phyloP scores from a whole-genome alignment of 1,140 invertebrate species.

The Drosophila simulans region DNA sequence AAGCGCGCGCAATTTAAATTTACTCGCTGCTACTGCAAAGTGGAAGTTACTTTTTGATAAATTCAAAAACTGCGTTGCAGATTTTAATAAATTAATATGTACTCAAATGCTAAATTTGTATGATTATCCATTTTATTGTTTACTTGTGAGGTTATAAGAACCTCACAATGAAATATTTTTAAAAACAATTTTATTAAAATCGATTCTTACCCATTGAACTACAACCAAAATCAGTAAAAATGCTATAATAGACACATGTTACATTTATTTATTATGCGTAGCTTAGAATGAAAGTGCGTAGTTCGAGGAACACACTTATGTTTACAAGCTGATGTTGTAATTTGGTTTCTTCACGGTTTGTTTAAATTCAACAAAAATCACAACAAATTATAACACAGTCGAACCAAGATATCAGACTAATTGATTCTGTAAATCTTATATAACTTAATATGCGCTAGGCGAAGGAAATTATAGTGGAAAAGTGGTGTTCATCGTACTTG shows the following conservation, averaged over 20 bases:
- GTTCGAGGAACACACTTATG: constrained; percentile 11
- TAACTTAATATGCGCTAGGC: constrained; percentile 28
- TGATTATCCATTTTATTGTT: too few relatives aligned
- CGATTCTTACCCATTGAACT: not conserved
- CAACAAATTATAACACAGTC: constrained; percentile 73
- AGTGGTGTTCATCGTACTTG: constrained; percentile 5
- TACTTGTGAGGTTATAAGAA: too few relatives aligned
- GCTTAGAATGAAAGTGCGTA: constrained; percentile 22
- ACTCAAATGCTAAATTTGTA: too few relatives aligned
- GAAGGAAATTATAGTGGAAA: constrained; percentile 36
- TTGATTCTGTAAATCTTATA: constrained; percentile 48
- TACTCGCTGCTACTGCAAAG: not conserved
- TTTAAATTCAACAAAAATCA: constrained; percentile 66
- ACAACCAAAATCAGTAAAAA: constrained; percentile 6
- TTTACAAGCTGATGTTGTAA: constrained; percentile 47
- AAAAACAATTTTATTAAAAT: not conserved
- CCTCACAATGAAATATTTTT: not conserved
- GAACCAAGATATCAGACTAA: constrained; percentile 44
- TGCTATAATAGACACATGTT: constrained; percentile 44
- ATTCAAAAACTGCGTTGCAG: too few relatives aligned
- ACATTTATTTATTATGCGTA: constrained; percentile 51
- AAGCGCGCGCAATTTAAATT: constrained; percentile 51
- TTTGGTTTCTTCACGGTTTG: constrained; percentile 28
- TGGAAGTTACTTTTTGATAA: not conserved
- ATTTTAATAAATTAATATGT: too few relatives aligned